Evolutionary conservation across 2,797 vertebrate species (phyloP).

Genomic region (Spheniscus humboldti): DNA sequence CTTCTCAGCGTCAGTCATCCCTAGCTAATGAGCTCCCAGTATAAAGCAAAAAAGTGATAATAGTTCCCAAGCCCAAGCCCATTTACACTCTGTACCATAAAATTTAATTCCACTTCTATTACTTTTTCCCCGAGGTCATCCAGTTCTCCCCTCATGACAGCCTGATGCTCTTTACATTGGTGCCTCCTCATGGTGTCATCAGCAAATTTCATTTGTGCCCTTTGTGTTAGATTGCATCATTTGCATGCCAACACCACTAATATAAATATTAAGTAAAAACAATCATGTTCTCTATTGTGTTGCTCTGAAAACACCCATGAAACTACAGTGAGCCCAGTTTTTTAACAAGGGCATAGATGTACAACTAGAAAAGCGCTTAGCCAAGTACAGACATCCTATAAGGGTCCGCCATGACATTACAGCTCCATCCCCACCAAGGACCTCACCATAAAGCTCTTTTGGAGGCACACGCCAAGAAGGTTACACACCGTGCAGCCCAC

Average conservation of each 20-base stretch:
- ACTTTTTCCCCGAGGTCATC: background rate
- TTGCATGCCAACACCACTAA: accelerated
- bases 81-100: background rate
- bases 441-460: background rate
- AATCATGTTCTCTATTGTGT: accelerated
- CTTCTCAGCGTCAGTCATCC: background rate
- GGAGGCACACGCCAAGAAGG: background rate
- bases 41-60: background rate
- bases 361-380: background rate
- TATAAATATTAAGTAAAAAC: background rate
- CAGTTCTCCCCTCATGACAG: background rate
- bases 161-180: background rate
- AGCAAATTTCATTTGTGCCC: background rate
- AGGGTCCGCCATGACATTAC: accelerated
- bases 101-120: background rate
- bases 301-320: background rate
- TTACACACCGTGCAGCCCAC: background rate
- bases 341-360: background rate
- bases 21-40: background rate
- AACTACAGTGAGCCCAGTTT: background rate
- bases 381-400: background rate
- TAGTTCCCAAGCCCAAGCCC: background rate
- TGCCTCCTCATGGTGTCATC: background rate
- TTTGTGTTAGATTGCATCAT: background rate
- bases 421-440: background rate